Conservation (phyloP, 2,113 vertebrate genomes). For the Zapus hudsonius region DNA sequence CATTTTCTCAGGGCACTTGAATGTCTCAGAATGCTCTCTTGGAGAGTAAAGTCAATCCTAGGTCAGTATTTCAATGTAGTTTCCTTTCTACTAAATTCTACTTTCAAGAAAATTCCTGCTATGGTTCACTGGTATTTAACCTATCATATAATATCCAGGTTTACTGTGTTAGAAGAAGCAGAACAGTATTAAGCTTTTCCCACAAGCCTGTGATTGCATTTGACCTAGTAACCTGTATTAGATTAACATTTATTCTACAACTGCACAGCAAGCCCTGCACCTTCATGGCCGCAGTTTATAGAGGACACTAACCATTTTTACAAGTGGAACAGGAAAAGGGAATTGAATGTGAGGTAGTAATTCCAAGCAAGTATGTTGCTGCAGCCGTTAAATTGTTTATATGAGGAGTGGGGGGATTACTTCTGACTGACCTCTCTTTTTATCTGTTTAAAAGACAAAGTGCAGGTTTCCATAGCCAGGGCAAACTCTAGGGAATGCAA, state of each 20-base stretch:
- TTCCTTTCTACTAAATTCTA: constrained; percentile 90
- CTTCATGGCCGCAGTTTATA: constrained; percentile 88
- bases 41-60: constrained; percentile 88
- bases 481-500: constrained; percentile 82
- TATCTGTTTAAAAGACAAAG: constrained; percentile 90
- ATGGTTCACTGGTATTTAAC: constrained; percentile 91
- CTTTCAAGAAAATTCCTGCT: constrained; percentile 90
- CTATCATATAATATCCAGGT: constrained; percentile 92
- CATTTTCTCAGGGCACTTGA: constrained; percentile 82
- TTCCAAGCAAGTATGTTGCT: constrained; percentile 89
- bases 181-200: constrained; percentile 92
- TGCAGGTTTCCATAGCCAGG: constrained; percentile 85
- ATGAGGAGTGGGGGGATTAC: constrained; percentile 89
- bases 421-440: constrained; percentile 90
- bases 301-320: constrained; percentile 91
- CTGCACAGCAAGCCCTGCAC: constrained; percentile 88
- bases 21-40: constrained; percentile 82
- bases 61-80: constrained; percentile 87
- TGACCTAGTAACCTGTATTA: constrained; percentile 93
- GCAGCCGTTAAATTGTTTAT: constrained; percentile 89
- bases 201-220: constrained; percentile 92
- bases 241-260: constrained; percentile 94
- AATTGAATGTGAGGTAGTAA: constrained; percentile 91
- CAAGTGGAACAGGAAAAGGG: constrained; percentile 90
- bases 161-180: constrained; percentile 91